Evolutionary conservation across 2,888 invertebrate genomes (phyloP).

Genomic region (Ophioninae sp.): DNA sequence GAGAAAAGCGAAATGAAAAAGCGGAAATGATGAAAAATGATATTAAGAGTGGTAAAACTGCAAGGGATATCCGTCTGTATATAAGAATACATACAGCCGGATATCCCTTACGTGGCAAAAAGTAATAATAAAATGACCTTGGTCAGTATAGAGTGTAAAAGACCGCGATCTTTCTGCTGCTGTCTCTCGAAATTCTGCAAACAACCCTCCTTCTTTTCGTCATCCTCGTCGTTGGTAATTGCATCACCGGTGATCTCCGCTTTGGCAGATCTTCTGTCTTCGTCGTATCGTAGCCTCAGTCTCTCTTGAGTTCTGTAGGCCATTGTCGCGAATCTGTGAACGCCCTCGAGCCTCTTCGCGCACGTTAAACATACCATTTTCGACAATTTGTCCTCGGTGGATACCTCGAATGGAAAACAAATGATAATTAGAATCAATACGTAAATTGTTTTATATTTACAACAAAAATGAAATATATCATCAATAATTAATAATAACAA

Average conservation of each 20-base stretch:
- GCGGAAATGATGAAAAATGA: neutral
- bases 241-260: slow-evolving; percentile 19
- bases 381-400: slow-evolving; percentile 85
- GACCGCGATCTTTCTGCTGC: slow-evolving; percentile 80
- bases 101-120: too few species aligned
- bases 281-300: slow-evolving; percentile 79
- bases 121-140: slow-evolving; percentile 76
- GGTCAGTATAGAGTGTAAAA: slow-evolving; percentile 83
- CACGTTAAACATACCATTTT: slow-evolving; percentile 87
- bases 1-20: neutral
- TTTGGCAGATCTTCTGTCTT: slow-evolving; percentile 52
- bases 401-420: slow-evolving; percentile 82
- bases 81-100: too few species aligned
- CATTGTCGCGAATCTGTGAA: slow-evolving; percentile 87
- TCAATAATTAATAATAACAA: neutral
- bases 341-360: slow-evolving; percentile 85
- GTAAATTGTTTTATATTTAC: too few species aligned
- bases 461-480: neutral
- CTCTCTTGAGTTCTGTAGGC: slow-evolving; percentile 85
- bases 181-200: slow-evolving; percentile 42
- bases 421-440: slow-evolving; percentile 5
- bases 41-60: neutral
- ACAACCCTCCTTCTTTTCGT: slow-evolving; percentile 31
- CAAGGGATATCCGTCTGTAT: too few species aligned
- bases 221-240: slow-evolving; percentile 22